These are phyloP conservation scores for Pyxicephalus adspersus DNA, from an alignment of 2,113 vertebrate species.

Conservation along the genomic window DNA sequence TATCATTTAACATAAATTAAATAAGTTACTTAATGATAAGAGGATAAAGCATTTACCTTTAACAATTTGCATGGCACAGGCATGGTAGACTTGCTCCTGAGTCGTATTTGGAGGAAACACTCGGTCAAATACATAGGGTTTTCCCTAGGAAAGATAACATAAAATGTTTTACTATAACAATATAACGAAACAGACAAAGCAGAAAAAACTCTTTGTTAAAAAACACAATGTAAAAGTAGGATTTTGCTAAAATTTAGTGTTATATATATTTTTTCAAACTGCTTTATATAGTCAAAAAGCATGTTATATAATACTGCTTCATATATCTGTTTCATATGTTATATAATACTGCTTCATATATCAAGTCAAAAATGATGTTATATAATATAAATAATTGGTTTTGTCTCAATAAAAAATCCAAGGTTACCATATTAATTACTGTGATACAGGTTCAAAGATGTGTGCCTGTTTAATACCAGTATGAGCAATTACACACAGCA, in stretches of 20 bases:
- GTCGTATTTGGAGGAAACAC: slow-evolving; percentile 89
- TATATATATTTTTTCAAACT: not conserved
- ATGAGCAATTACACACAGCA: slow-evolving; percentile 14
- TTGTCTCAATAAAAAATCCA: too few species aligned
- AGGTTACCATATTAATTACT: slow-evolving; percentile 5
- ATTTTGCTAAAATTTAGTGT: not conserved
- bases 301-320: too few species aligned
- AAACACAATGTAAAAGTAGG: not conserved
- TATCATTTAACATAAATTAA: too few species aligned
- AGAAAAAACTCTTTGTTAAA: too few species aligned
- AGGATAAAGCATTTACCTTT: slow-evolving; percentile 78
- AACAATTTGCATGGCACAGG: slow-evolving; percentile 92
- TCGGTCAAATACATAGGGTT: slow-evolving; percentile 84
- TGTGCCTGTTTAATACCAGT: slow-evolving; percentile 2
- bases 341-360: not conserved
- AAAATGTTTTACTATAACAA: not conserved
- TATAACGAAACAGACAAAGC: too few species aligned
- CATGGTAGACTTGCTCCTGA: slow-evolving; percentile 92
- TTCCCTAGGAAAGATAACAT: slow-evolving; percentile 73
- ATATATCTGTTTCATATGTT: not conserved
- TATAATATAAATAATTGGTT: too few species aligned
- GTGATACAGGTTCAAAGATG: not conserved
- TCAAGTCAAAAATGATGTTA: too few species aligned
- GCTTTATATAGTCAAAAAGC: too few species aligned
- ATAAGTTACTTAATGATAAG: too few species aligned